Evolutionary conservation across 2,113 vertebrate species (phyloP).

Genomic region (Cyrtonyx montezumae): DNA sequence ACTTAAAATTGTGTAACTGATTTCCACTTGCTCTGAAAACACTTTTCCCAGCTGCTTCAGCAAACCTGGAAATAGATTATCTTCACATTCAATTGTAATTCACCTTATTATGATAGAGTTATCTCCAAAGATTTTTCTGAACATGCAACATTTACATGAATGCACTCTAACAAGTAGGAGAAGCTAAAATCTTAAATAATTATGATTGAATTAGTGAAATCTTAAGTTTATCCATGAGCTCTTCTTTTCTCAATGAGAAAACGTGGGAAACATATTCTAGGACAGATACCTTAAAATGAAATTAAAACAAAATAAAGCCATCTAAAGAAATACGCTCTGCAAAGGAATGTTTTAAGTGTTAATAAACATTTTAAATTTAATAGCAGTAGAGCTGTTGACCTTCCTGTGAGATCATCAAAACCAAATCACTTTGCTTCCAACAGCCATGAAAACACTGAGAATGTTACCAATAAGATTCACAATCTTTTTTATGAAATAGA

Average conservation of each 20-base stretch:
- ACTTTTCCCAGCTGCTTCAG: not conserved
- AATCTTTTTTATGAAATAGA: not conserved
- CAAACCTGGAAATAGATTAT: not conserved
- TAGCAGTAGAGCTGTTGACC: not conserved
- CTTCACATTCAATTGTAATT: not conserved
- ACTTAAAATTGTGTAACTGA: too few species aligned
- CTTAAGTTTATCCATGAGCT: not conserved
- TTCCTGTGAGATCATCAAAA: not conserved
- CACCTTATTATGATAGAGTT: not conserved
- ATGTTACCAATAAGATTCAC: not conserved
- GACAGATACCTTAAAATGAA: not conserved
- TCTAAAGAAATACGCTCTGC: not conserved
- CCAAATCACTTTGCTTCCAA: not conserved
- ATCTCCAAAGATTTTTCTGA: not conserved
- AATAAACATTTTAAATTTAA: not conserved
- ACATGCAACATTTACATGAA: not conserved
- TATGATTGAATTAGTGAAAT: not conserved
- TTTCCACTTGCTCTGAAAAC: not conserved
- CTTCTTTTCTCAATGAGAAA: not conserved
- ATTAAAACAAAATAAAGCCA: not conserved
- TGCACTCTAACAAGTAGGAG: not conserved
- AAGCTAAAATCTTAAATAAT: not conserved
- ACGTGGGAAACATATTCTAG: not conserved
- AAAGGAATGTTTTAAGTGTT: not conserved
- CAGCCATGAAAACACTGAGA: not conserved